phyloP scores from a whole-genome alignment of 1,140 invertebrate species.

The Lordiphosa stackelbergi region DNA sequence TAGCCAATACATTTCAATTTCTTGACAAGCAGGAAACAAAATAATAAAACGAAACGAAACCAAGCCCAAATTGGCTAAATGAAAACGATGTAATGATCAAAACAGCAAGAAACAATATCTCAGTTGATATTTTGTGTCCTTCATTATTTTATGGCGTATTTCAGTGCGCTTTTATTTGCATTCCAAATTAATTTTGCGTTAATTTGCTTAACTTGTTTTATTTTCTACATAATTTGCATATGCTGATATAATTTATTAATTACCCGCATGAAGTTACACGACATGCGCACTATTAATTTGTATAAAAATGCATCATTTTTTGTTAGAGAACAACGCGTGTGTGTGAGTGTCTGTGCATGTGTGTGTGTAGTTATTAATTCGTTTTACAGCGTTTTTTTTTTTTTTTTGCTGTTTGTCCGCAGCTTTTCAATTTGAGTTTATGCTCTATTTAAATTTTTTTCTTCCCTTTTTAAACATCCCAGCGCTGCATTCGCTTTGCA shows the following conservation, averaged over 20 bases:
- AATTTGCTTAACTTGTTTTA: slow-evolving; percentile 51
- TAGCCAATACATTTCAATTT: slow-evolving; percentile 39
- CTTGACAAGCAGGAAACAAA: slow-evolving; percentile 20
- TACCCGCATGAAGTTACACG: slow-evolving; percentile 53
- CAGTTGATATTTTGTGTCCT: not conserved
- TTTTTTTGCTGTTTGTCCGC: slow-evolving; percentile 8
- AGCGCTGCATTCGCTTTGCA: slow-evolving; percentile 60
- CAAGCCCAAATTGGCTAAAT: slow-evolving; percentile 56
- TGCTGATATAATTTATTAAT: slow-evolving; percentile 61
- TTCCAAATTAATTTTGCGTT: slow-evolving; percentile 49
- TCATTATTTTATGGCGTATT: too few species aligned
- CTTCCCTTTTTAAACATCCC: slow-evolving; percentile 35
- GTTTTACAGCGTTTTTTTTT: slow-evolving; percentile 23
- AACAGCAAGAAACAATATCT: slow-evolving; percentile 23
- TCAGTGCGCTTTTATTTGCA: slow-evolving; percentile 20
- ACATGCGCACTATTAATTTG: slow-evolving; percentile 39
- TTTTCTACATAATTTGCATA: slow-evolving; percentile 35
- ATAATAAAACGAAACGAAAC: slow-evolving; percentile 28
- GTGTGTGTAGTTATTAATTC: slow-evolving; percentile 21
- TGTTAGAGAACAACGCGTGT: not conserved
- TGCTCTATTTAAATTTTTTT: slow-evolving; percentile 30
- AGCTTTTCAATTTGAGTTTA: slow-evolving; percentile 43
- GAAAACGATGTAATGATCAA: slow-evolving; percentile 48
- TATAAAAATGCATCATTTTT: slow-evolving; percentile 23
- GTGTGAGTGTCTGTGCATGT: too few species aligned